phyloP scores from a whole-genome alignment of 2,888 invertebrate genomes.

The Anoplius nigerrimus region DNA sequence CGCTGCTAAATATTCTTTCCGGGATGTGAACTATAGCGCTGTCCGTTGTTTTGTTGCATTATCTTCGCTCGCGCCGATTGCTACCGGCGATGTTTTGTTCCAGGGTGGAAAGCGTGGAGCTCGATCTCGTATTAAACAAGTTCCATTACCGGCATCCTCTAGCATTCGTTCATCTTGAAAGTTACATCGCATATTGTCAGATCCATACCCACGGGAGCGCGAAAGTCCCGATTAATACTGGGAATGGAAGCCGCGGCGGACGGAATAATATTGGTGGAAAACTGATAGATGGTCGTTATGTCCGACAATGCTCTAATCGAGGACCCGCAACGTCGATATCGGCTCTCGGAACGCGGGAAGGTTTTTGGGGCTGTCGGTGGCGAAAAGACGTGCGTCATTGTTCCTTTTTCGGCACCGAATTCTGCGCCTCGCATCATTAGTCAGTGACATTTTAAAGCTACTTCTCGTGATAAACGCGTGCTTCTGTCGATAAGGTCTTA shows the following conservation, averaged over 20 bases:
- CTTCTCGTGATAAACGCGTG: no score
- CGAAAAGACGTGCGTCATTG: conserved; percentile 73
- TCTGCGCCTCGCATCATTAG: conserved; percentile 55
- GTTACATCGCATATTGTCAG: conserved; percentile 30
- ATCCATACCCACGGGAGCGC: conserved; percentile 63
- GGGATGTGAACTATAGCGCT: no score
- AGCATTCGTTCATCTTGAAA: conserved; percentile 1
- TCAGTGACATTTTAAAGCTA: conserved; percentile 31
- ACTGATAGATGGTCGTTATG: conserved; percentile 48
- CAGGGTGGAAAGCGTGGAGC: no score
- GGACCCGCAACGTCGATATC: conserved; percentile 75
- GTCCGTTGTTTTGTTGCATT: no score
- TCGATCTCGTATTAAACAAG: no score
- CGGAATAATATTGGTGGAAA: conserved; percentile 65
- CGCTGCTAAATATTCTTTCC: no score
- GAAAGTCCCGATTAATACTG: conserved; percentile 74
- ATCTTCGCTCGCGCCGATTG: no score
- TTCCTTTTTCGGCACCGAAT: conserved; percentile 36
- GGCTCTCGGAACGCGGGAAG: conserved; percentile 72
- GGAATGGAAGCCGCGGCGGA: conserved; percentile 75
- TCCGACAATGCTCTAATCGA: conserved; percentile 74
- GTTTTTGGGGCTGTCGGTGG: conserved; percentile 73
- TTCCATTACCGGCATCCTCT: background rate
- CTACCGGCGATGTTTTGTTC: no score
- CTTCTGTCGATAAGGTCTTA: no score